phyloP scores from a whole-genome alignment of 2,113 vertebrate genomes.

The Thinocorus orbignyianus region DNA sequence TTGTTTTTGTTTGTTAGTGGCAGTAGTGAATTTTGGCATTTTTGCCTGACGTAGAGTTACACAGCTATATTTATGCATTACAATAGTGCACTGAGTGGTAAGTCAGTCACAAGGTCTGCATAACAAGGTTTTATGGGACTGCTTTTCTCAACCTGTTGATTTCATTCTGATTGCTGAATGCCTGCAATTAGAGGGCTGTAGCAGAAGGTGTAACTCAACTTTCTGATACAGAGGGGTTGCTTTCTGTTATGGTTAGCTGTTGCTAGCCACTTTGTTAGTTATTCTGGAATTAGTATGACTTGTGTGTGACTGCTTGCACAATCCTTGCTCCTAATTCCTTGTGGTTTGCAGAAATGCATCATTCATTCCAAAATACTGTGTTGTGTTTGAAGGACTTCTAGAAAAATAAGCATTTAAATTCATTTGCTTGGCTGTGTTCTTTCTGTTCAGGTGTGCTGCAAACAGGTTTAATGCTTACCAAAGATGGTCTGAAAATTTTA shows the following conservation, averaged over 20 bases:
- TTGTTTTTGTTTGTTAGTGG: neutral
- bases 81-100: neutral
- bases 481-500: slow-evolving; percentile 81
- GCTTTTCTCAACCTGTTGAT: neutral
- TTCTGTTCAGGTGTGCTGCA: slow-evolving; percentile 83
- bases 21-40: neutral
- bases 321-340: neutral
- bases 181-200: neutral
- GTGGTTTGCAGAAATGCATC: neutral
- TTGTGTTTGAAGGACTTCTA: neutral
- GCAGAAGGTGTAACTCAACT: neutral
- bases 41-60: neutral
- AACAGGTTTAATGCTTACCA: slow-evolving; percentile 86
- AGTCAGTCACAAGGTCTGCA: neutral
- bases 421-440: neutral
- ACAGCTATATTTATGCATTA: neutral
- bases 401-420: neutral
- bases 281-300: neutral
- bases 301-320: neutral
- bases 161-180: neutral
- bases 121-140: neutral
- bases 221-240: neutral
- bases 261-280: neutral
- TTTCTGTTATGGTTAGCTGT: neutral
- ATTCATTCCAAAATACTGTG: neutral